Base-by-base conservation (phyloP, 2,888 invertebrate genomes). In the Pristionchus mayeri region DNA sequence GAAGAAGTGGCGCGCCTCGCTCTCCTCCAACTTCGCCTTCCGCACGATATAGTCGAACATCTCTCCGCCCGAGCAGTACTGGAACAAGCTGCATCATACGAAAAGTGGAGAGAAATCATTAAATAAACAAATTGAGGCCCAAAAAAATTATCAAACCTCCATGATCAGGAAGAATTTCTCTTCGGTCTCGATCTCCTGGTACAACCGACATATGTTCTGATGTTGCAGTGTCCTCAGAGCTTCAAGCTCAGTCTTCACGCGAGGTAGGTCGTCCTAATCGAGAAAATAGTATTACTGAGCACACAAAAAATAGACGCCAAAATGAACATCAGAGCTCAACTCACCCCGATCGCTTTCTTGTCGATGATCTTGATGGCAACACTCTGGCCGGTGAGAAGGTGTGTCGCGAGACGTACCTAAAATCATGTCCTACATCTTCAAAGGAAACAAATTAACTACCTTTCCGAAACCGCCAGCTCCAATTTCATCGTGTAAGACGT, bases 331-430 rank as follows among this genome's bases (percentile, higher is more conserved):
- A 44, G 13, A 44, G 21, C 34, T 21, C 2, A 52, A 34, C 94
- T 94, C 93, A 95, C 95, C 84, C 96, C 96, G 81, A 96, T 93
- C 76, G 94, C 93, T 79, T 94, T 94, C 93, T 96, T 96, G 91
- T 96, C 95, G 95, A 96, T 96, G 83, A 96, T 96, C 94, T 96
- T 96, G 86, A 96, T 95, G 71, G 96, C 96, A 82, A 96, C 96
- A 93, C 95, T 95, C 92, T 96, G 96, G 52, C 95, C 96, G 79
- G 96, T 96, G n/a, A 95, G 94, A 83, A 95, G 91, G 93, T 96
- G 96, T 18, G 95, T 96, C 13, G 95, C 96, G 82, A 96, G 93
- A 92, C 96, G 96, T 16, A 96, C 96, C 84, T 84, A 60, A 7
- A 21, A 27, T n/a, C 21, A 18, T 54, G 16, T 24, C 7, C 3